Base-by-base conservation (phyloP, 2,113 vertebrate species). In the Tylochromis polylepis region DNA sequence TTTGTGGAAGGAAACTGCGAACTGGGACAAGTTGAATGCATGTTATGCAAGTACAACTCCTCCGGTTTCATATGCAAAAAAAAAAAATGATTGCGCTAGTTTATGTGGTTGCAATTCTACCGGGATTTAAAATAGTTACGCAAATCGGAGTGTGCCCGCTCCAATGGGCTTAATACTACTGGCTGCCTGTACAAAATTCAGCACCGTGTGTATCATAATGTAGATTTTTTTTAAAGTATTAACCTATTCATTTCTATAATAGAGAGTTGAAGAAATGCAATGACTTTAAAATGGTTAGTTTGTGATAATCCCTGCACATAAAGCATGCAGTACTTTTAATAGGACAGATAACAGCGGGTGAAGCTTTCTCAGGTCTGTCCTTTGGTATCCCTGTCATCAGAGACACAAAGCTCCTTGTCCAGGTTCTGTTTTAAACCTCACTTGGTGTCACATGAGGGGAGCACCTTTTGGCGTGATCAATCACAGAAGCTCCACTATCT, bases 271-370 rank as follows among this genome's bases (percentile, higher is more conserved):
- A 46, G 10, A 72, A 72, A 72, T 46, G 22, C 14, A 72, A 6
- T 72, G 43, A 72, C 14, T 72, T 49, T 24, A 72, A 72, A 46
- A 72, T 72, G 5, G 22, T 43, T 70, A 70, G 65, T 27, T 43
- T 70, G n/a, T 70, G 38, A 70, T 43, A 5, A 70, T 24, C 38
- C 65, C 14, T 43, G 65, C 65, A 27, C 38, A 43, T 70, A 43
- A 70, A 70, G 38, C n/a, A 70, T 70, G 36, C 65, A 70, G 65
- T 27, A 70, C 22, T 70, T 70, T 24, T 70, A 70, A 70, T 27
- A 16, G 65, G 84, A 95, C 95, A 95, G 59, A 94, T 91, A 80
- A 80, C 72, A 82, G 36, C 83, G 75, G 94, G 88, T 95, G 88
- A 94, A 27, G 81, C 85, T 20, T 80, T 88, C 81, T 58, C 22